Evolutionary conservation across 2,113 vertebrate species (phyloP).

Genomic region (Gambusia affinis): DNA sequence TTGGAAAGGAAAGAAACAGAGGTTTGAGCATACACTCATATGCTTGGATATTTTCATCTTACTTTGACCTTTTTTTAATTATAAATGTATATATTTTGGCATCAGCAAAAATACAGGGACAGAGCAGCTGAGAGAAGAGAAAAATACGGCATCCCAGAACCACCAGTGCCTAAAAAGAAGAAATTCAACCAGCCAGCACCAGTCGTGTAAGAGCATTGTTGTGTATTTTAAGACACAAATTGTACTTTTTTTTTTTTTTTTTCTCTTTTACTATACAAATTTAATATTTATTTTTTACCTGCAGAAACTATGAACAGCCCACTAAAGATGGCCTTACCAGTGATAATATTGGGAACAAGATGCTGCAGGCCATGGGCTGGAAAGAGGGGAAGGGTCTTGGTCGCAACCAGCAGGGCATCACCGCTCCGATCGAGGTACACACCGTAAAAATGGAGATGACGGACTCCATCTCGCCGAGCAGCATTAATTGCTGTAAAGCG

Average conservation of each 20-base stretch:
- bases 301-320: slow-evolving; percentile 96
- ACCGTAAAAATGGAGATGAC: neutral
- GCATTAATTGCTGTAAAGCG: neutral
- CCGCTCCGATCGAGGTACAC: slow-evolving; percentile 92
- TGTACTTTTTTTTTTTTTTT: neutral
- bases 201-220: slow-evolving; percentile 82
- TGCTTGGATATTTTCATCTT: neutral
- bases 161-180: slow-evolving; percentile 95
- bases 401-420: slow-evolving; percentile 97
- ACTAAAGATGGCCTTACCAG: slow-evolving; percentile 97
- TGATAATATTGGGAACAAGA: slow-evolving; percentile 99
- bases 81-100: neutral
- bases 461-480: neutral
- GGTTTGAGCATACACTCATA: slow-evolving; percentile 72
- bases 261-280: neutral
- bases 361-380: slow-evolving; percentile 99
- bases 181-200: slow-evolving; percentile 88
- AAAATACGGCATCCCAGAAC: slow-evolving; percentile 97
- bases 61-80: neutral
- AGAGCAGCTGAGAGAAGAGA: slow-evolving; percentile 95
- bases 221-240: neutral
- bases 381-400: slow-evolving; percentile 96
- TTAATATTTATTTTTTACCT: neutral
- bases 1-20: slow-evolving; percentile 95
- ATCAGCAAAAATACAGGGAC: slow-evolving; percentile 96